Conservation (phyloP, 2,797 vertebrate genomes). For the Myripristis jacobus region DNA sequence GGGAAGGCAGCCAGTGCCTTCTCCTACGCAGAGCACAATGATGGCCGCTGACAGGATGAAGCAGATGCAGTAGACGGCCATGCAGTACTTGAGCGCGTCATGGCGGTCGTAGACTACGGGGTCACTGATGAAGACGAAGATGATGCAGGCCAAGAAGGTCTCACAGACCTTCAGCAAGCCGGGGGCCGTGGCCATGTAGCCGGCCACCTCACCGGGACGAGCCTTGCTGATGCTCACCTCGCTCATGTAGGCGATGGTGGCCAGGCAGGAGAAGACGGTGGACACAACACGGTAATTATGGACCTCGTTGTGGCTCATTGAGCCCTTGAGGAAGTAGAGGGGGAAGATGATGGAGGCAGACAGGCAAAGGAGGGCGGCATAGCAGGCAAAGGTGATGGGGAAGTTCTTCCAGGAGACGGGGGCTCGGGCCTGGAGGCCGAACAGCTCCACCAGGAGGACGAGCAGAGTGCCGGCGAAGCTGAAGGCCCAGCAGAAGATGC, state of each 20-base stretch:
- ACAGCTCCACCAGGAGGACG: conserved; percentile 86
- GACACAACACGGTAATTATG: conserved; percentile 80
- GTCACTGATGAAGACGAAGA: conserved; percentile 86
- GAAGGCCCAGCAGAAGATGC: conserved; percentile 92
- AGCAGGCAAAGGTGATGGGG: conserved; percentile 89
- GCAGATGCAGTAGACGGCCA: conserved; percentile 92
- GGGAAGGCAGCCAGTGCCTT: conserved; percentile 88
- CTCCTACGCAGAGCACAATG: conserved; percentile 88
- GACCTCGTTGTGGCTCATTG: accelerated
- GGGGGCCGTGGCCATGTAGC: conserved; percentile 91
- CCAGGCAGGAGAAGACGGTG: conserved; percentile 89
- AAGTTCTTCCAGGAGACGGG: conserved; percentile 92
- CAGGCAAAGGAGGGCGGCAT: conserved; percentile 87
- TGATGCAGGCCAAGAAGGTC: conserved; percentile 89
- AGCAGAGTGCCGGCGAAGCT: conserved; percentile 88
- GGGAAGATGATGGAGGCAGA: conserved; percentile 90
- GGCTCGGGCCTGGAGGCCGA: conserved; percentile 79
- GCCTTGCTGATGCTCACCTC: conserved; percentile 89
- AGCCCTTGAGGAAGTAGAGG: conserved; percentile 74
- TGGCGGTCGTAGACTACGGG: conserved; percentile 64
- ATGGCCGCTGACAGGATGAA: conserved; percentile 89
- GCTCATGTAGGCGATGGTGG: conserved; percentile 83
- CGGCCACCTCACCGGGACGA: conserved; percentile 87
- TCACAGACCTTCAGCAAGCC: conserved; percentile 92
- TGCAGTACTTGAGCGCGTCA: conserved; percentile 86